Evolutionary conservation across 1,140 invertebrate species (phyloP).

Genomic region (Pinna nobilis): DNA sequence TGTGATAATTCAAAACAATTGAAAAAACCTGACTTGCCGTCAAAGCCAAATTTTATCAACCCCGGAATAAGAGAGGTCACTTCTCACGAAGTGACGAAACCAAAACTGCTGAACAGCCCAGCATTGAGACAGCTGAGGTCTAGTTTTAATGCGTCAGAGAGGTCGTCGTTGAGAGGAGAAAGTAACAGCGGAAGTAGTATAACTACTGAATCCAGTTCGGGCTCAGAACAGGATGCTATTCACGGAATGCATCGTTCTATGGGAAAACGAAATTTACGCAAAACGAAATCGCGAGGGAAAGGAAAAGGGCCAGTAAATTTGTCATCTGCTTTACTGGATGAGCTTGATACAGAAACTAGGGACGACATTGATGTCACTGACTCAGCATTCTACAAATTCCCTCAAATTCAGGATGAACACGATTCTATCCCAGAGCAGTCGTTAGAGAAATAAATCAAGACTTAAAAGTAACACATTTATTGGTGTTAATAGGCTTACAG

Average conservation of each 20-base stretch:
- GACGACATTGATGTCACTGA: slow-evolving; percentile 17
- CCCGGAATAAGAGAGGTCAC: slow-evolving; percentile 27
- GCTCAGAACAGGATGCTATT: slow-evolving; percentile 65
- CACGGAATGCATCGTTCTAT: slow-evolving; percentile 41
- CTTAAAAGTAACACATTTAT: too few relatives aligned
- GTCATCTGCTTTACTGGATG: slow-evolving; percentile 47
- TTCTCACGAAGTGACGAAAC: slow-evolving; percentile 19
- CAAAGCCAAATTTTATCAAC: slow-evolving; percentile 51
- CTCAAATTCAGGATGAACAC: too few relatives aligned
- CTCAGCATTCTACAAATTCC: too few relatives aligned
- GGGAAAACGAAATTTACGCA: slow-evolving; percentile 63
- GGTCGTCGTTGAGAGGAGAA: slow-evolving; percentile 37
- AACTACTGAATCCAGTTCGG: slow-evolving; percentile 65
- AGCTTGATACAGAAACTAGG: slow-evolving; percentile 49
- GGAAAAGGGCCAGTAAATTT: slow-evolving; percentile 66
- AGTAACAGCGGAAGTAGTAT: slow-evolving; percentile 29
- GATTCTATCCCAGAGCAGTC: too few relatives aligned
- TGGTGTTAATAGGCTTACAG: too few relatives aligned
- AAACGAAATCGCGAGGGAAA: slow-evolving; percentile 70
- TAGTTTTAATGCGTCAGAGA: slow-evolving; percentile 36
- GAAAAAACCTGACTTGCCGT: slow-evolving; percentile 44
- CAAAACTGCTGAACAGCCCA: slow-evolving; percentile 24
- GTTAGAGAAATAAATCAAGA: too few relatives aligned
- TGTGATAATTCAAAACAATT: not conserved
- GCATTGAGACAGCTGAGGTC: slow-evolving; percentile 38